These are phyloP conservation scores for Clanis bilineata DNA, from an alignment of 2,888 invertebrate species.

Conservation along the genomic window DNA sequence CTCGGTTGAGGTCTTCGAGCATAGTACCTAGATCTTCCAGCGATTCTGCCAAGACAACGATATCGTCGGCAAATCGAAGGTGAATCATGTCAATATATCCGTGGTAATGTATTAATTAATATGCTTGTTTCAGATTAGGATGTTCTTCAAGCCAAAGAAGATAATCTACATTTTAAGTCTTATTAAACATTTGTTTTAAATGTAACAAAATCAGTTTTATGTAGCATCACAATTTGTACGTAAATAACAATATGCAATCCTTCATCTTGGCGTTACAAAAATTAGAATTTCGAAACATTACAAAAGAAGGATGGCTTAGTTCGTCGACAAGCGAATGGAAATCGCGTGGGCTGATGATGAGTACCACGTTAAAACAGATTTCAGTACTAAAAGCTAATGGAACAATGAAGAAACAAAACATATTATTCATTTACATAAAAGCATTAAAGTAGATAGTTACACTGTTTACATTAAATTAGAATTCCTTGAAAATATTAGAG, in stretches of 20 bases:
- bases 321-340: slow-evolving; percentile 28
- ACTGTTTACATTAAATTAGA: slow-evolving; percentile 23
- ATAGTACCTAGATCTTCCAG: too few relatives aligned
- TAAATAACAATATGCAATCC: slow-evolving; percentile 1
- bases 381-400: slow-evolving; percentile 47
- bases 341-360: slow-evolving; percentile 42
- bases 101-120: too few relatives aligned
- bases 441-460: slow-evolving; percentile 31
- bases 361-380: slow-evolving; percentile 36
- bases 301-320: slow-evolving; percentile 18
- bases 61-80: too few relatives aligned
- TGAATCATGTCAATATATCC: too few relatives aligned
- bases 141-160: too few relatives aligned
- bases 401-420: slow-evolving; percentile 43
- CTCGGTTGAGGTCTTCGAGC: too few relatives aligned
- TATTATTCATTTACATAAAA: slow-evolving; percentile 40
- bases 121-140: too few relatives aligned
- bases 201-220: neutral
- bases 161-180: too few relatives aligned
- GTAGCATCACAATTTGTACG: neutral
- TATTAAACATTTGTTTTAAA: too few relatives aligned
- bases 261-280: neutral
- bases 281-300: slow-evolving; percentile 16
- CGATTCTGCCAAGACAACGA: too few relatives aligned
- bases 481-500: slow-evolving; percentile 22